Evolutionary conservation across 2,888 invertebrate species (phyloP).

Genomic region (Cantharis flavilabris): DNA sequence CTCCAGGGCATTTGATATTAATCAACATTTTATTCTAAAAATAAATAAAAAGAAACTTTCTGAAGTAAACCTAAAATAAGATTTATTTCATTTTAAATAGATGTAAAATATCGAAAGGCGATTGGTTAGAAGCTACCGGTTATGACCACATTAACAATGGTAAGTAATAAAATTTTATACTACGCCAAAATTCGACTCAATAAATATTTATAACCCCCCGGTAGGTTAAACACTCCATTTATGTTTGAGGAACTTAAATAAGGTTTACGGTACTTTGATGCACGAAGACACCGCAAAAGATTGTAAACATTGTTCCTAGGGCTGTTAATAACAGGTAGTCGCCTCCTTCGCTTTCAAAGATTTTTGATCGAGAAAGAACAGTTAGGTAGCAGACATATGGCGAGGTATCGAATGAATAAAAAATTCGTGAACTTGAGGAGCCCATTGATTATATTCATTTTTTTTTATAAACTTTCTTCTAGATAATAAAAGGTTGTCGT

Average conservation of each 20-base stretch:
- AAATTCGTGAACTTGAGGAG: neutral
- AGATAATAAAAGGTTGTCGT: conserved; percentile 5
- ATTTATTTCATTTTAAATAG: neutral
- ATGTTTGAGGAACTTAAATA: conserved; percentile 13
- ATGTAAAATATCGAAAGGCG: neutral
- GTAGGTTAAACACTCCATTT: conserved; percentile 8
- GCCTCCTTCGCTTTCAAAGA: conserved; percentile 3
- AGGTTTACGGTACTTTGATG: conserved; percentile 17
- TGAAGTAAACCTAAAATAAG: neutral
- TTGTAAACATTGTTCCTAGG: conserved; percentile 13
- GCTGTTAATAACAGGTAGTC: conserved; percentile 17
- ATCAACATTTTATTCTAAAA: neutral
- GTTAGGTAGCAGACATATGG: conserved; percentile 20
- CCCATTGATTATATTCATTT: conserved; percentile 2
- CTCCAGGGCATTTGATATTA: neutral
- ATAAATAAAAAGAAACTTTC: neutral
- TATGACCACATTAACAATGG: neutral
- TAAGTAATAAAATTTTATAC: neutral
- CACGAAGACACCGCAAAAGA: conserved; percentile 6
- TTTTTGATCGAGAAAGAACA: conserved; percentile 17
- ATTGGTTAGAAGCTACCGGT: neutral
- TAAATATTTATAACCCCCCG: conserved; percentile 11
- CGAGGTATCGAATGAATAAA: neutral
- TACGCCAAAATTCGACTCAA: conserved; percentile 7
- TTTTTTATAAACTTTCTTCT: neutral